phyloP scores from a whole-genome alignment of 2,888 invertebrate genomes.

The Teinopalpus imperialis region DNA sequence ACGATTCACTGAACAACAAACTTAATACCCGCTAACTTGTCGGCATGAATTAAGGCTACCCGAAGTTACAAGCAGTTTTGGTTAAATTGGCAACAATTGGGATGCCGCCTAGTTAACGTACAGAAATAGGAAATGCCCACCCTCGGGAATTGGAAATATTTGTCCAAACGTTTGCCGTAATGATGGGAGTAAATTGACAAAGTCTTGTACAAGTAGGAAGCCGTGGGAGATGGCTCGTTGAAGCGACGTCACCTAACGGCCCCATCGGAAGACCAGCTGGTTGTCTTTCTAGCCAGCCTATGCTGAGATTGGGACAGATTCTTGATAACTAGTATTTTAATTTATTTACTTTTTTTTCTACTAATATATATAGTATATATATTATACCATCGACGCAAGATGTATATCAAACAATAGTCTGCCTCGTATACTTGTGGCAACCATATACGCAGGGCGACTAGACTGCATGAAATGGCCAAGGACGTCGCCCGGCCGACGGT shows the following conservation, averaged over 20 bases:
- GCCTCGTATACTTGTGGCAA: too few species aligned
- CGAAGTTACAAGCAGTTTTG: not conserved
- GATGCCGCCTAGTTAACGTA: constrained; percentile 25
- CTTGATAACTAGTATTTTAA: too few species aligned
- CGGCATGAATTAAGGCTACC: not conserved
- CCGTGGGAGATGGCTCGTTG: constrained; percentile 64
- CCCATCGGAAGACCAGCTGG: too few species aligned
- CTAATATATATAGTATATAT: too few species aligned
- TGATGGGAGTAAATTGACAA: constrained; percentile 61
- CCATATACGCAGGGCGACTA: constrained; percentile 44
- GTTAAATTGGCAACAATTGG: constrained; percentile 26
- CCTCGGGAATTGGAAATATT: constrained; percentile 50
- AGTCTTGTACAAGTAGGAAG: constrained; percentile 56
- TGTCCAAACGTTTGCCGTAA: constrained; percentile 34
- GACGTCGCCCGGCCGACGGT: constrained; percentile 78
- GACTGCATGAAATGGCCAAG: constrained; percentile 69
- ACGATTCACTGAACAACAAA: not conserved
- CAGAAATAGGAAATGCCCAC: constrained; percentile 46
- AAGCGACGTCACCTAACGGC: constrained; percentile 69
- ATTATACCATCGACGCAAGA: too few species aligned
- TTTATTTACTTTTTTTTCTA: too few species aligned
- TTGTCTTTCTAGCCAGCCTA: too few species aligned
- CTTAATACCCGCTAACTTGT: constrained; percentile 3
- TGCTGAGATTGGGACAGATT: too few species aligned
- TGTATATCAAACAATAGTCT: too few species aligned